phyloP scores from a whole-genome alignment of 2,113 vertebrate species.

The Oreotrochilus melanogaster region DNA sequence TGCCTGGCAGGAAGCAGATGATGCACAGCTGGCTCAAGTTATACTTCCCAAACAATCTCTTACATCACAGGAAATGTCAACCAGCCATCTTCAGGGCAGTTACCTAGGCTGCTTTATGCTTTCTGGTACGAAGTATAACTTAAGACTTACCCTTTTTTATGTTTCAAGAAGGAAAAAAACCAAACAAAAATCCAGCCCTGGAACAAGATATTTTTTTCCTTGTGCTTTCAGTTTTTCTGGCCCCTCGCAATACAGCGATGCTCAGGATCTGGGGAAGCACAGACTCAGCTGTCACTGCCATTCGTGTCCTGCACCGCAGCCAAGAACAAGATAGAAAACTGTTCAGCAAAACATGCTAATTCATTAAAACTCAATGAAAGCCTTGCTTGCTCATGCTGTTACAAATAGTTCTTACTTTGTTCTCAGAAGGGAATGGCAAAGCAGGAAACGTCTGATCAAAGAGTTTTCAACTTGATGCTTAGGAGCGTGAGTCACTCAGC shows the following conservation, averaged over 20 bases:
- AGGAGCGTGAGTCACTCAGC: constrained; percentile 58
- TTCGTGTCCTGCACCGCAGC: constrained; percentile 40
- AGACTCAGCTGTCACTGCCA: constrained; percentile 39
- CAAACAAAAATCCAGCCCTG: background rate
- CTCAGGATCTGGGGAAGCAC: background rate
- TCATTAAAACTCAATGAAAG: constrained; percentile 75
- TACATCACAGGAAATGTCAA: constrained; percentile 1
- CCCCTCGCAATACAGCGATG: background rate
- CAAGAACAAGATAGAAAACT: constrained; percentile 62
- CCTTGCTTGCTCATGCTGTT: constrained; percentile 48
- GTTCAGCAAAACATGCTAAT: constrained; percentile 74
- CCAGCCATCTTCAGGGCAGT: background rate
- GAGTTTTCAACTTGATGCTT: constrained; percentile 65
- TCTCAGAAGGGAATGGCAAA: constrained; percentile 61
- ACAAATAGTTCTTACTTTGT: constrained; percentile 64
- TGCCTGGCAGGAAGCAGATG: background rate
- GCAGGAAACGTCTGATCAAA: constrained; percentile 76
- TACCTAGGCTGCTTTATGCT: background rate
- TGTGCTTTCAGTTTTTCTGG: background rate
- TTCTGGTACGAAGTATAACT: background rate
- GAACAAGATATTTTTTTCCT: background rate
- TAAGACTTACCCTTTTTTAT: background rate
- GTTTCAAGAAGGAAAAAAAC: background rate
- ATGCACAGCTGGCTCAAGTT: constrained; percentile 14
- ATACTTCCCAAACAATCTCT: background rate